Evolutionary conservation across 2,113 vertebrate genomes (phyloP).

Genomic region (Centropristis striata): DNA sequence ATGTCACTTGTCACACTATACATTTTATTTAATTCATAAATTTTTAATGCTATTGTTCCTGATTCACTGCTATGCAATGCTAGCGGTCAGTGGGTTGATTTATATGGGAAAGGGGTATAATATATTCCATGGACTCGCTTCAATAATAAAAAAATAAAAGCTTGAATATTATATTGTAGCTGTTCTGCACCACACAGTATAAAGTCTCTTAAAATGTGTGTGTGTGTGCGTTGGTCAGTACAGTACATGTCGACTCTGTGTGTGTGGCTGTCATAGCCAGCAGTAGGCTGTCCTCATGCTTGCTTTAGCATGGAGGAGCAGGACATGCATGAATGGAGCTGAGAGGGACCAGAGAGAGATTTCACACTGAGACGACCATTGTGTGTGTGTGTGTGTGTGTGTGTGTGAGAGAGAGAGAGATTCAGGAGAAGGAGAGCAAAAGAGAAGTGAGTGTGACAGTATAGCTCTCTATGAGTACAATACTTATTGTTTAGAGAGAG

Average conservation of each 20-base stretch:
- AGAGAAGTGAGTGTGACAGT: slow-evolving; percentile 17
- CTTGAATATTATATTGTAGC: background rate
- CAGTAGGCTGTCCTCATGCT: slow-evolving; percentile 70
- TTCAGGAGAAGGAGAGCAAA: background rate
- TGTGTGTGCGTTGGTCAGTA: slow-evolving; percentile 20
- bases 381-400: slow-evolving; percentile 43
- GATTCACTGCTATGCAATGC: too few relatives aligned
- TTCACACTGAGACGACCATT: slow-evolving; percentile 61
- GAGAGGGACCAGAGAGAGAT: slow-evolving; percentile 69
- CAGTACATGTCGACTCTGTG: slow-evolving; percentile 12
- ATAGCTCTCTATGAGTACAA: slow-evolving; percentile 28
- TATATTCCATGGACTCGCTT: too few relatives aligned
- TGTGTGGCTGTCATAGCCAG: slow-evolving; percentile 63
- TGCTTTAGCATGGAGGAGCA: slow-evolving; percentile 74
- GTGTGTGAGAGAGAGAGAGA: slow-evolving; percentile 39
- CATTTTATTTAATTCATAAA: too few relatives aligned
- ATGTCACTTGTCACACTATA: too few relatives aligned
- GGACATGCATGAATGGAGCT: slow-evolving; percentile 66
- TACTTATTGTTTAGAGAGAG: slow-evolving; percentile 1
- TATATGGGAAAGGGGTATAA: too few relatives aligned
- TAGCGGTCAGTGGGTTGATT: too few relatives aligned
- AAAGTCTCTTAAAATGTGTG: background rate
- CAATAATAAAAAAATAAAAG: background rate
- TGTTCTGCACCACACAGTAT: background rate
- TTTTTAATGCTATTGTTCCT: too few relatives aligned